Conservation (phyloP, 2,888 invertebrate species). For the Pecten maximus region DNA sequence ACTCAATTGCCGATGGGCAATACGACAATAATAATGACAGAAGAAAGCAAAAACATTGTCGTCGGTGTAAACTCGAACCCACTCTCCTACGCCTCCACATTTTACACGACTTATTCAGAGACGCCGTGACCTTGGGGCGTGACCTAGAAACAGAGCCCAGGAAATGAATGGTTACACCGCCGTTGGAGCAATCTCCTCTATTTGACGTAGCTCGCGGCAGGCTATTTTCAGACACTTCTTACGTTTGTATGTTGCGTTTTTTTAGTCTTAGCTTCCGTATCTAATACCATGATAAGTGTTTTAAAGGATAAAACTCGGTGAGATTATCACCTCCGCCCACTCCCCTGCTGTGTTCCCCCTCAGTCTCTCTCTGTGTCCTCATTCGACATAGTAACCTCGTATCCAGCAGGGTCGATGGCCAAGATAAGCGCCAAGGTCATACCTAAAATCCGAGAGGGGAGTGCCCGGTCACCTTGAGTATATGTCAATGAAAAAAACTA, state of each 20-base stretch:
- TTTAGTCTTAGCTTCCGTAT: background rate
- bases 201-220: background rate
- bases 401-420: background rate
- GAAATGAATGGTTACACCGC: background rate
- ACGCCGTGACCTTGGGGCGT: background rate
- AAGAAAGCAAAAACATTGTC: too few relatives aligned
- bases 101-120: background rate
- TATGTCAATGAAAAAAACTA: background rate
- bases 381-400: background rate
- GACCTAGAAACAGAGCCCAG: background rate
- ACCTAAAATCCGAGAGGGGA: background rate
- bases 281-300: background rate
- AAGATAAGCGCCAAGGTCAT: background rate
- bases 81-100: background rate
- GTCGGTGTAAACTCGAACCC: background rate
- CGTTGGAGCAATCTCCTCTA: background rate
- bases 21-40: too few relatives aligned
- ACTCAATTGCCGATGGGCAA: too few relatives aligned
- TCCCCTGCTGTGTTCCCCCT: background rate
- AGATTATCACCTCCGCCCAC: background rate
- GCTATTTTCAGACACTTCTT: background rate
- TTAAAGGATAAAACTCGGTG: background rate
- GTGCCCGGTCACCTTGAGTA: background rate
- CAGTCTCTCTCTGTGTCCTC: background rate
- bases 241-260: background rate